Conservation (phyloP, 2,888 invertebrate genomes). For the Chorisops tibialis region DNA sequence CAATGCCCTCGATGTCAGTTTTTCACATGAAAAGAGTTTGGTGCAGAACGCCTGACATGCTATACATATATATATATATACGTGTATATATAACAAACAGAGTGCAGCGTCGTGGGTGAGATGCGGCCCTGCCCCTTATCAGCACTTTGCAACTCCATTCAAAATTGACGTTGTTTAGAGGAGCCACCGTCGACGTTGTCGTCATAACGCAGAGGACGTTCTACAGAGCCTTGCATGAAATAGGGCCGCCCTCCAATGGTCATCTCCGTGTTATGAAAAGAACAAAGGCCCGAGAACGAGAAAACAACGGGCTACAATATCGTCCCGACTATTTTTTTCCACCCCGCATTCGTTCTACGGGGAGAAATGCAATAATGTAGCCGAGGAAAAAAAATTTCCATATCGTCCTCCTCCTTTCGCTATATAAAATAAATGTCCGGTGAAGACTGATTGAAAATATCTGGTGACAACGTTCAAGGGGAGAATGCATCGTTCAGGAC, state of each 20-base stretch:
- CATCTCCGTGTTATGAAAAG: not conserved
- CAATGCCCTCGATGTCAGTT: not conserved
- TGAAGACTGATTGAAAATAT: slow-evolving; percentile 2
- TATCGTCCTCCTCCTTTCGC: not conserved
- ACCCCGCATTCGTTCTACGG: not conserved
- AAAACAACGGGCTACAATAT: no score
- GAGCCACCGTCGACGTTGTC: not conserved
- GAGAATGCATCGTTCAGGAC: not conserved
- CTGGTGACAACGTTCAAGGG: not conserved
- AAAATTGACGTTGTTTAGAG: not conserved
- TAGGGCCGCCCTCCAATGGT: not conserved
- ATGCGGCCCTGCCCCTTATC: not conserved
- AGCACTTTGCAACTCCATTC: not conserved
- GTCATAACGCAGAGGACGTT: no score
- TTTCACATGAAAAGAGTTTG: not conserved
- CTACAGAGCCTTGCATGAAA: not conserved
- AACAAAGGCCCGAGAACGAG: not conserved
- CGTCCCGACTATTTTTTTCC: not conserved
- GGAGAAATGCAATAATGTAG: not conserved
- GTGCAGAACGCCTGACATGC: not conserved
- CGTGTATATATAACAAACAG: no score
- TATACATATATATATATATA: no score
- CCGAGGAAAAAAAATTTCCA: not conserved
- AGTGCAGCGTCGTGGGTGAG: not conserved
- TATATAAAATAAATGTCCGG: slow-evolving; percentile 3